phyloP scores from a whole-genome alignment of 2,797 vertebrate genomes.

The Crypturellus tataupa region DNA sequence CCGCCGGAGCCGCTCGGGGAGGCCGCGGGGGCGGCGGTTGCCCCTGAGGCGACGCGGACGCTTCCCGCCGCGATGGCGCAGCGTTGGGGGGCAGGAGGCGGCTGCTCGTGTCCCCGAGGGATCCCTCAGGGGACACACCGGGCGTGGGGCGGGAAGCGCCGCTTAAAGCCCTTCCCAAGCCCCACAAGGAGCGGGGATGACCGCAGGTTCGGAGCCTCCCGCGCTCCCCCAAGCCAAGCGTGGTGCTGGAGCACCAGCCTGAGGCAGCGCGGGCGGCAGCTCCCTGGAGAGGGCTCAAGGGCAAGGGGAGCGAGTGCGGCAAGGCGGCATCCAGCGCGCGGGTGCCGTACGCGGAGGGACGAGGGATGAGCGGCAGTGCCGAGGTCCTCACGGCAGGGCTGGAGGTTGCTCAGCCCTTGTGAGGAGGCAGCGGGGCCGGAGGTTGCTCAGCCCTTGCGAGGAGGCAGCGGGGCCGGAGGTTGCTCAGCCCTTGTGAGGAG shows the following conservation, averaged over 20 bases:
- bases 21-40: too few relatives aligned
- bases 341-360: rapidly evolving
- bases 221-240: background rate
- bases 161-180: background rate
- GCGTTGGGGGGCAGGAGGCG: background rate
- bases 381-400: background rate
- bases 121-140: background rate
- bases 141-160: background rate
- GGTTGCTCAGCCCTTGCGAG: background rate
- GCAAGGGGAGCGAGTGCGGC: background rate
- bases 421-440: background rate
- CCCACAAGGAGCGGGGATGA: background rate
- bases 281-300: constrained; percentile 16
- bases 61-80: too few relatives aligned
- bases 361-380: background rate
- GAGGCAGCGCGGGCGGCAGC: background rate
- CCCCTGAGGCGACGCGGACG: too few relatives aligned
- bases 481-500: too few relatives aligned
- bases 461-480: too few relatives aligned
- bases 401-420: background rate
- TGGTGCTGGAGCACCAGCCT: background rate
- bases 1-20: background rate
- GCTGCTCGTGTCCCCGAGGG: background rate
- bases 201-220: rapidly evolving
- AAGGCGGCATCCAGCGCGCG: background rate